Base-by-base conservation (phyloP, 2,797 vertebrate species). In the Molossus alvarezi region DNA sequence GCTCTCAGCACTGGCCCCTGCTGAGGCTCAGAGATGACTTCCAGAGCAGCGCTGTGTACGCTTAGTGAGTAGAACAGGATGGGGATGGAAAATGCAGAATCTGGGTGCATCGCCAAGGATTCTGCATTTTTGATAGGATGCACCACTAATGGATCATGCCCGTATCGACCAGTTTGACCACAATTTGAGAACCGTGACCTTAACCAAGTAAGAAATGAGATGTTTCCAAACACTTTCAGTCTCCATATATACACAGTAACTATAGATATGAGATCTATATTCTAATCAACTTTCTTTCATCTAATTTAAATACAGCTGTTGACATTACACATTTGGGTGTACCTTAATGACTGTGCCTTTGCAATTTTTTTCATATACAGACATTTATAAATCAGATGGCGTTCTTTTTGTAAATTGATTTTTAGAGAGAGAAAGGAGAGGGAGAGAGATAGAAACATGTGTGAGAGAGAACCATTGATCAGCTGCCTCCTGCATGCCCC, bases 261-360 rank as follows among this genome's bases (percentile, higher is more conserved):
- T 25, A 37, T 6, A 29, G 3, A 81, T 29, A 10, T 55, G 6
- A 51, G 41, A 7, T 60, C 41, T 29, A 13, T 60, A 96, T 73
- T n/a, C 53, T 25, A 85, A 82, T 77, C 29, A 12, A 12, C 64
- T 83, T 67, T 18, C 73, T 53, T 73, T 92, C 41, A 65, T 60
- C n/a, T 89, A 53, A 71, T 75, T 77, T 71, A 88, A 88, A 62
- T 27, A 48, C 6, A 75, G 25, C 48, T 25, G 3, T 33, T 88
- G 37, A 9, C 41, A 62, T 94, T 83, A 48, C 65, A 65, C 41
- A 65, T 76, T 9, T 41, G 29, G 51, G 7, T 13, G 1, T 72
- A 51, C 27, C n/a, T 93, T 65, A 85, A 82, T 60, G 45, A 82
- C n/a, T 72, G 18, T 41, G 33, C 76, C 18, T 95, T 82, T 51